Evolutionary conservation across 2,113 vertebrate species (phyloP), one percentile per base, ranked within the genome.

Genomic region (Empidonax traillii): DNA sequence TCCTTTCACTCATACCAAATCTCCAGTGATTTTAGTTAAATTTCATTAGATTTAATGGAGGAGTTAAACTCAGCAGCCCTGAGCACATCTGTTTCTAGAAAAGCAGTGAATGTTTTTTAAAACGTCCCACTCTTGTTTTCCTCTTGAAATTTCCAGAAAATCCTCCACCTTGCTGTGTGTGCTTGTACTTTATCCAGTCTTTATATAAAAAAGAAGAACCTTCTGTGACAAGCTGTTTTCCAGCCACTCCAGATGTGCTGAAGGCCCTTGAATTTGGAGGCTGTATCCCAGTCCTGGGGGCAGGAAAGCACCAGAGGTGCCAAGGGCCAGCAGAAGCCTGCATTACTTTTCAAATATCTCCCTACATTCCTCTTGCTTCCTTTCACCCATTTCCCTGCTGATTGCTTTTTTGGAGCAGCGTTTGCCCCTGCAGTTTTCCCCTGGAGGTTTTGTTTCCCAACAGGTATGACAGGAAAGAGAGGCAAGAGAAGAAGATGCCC

Each of bases 221-320:
- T 74, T 35, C 65, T 77, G 6, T 66, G 52, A n/a, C 0, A 3
- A 80, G n/a, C 22, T 61, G 24, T 41, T 68, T 89, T 65, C 59
- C 14, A 52, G 21, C 14, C 6, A 14, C 8, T 8, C 19, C 41
- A 63, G 47, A 33, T 1, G 0, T 31, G 31, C 31, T 1, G 4
- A 63, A 74, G 47, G 14, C 6, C 9, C 17, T 2, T 30, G 21
- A 35, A 9, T 5, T 1, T 2, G 16, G 44, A 37, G 46, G 4
- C 41, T 68, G 22, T 55, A 12, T 4, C 31, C 28, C 53, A 47
- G 8, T 46, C 3, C 13, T 18, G 22, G 24, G 25, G 30, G 4
- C 37, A 71, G 56, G 43, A 39, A 62, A 44, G 49, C 25, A 4
- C 22, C 0, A 0, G 27, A 3, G 4, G 53, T 43, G 23, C 55